Percentiles rank a stretch among this genome's conserved stretches.
Conservation (phyloP, 2,888 invertebrate species). For the Philereme transversata region DNA sequence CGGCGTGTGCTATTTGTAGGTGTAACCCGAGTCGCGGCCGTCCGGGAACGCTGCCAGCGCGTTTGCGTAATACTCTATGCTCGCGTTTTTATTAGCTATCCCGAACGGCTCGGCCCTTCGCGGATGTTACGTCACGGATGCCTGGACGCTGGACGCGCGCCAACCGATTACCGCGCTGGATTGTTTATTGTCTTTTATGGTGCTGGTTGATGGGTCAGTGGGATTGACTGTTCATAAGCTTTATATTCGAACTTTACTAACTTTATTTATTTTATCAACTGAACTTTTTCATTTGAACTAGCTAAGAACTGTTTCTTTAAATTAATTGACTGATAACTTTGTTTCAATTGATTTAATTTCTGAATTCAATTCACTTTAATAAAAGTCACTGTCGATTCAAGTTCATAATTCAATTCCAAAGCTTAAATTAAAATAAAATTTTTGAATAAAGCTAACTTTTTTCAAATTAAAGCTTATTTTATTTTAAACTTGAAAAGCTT, state of each 20-base stretch:
- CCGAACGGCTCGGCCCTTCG: slow-evolving; percentile 67
- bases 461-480: slow-evolving; percentile 12
- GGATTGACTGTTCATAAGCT: slow-evolving; percentile 50
- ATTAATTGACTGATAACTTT: slow-evolving; percentile 5
- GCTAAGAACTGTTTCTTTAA: neutral
- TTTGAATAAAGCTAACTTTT: neutral
- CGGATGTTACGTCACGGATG: slow-evolving; percentile 80
- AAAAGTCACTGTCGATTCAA: slow-evolving; percentile 3
- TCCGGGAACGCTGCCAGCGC: slow-evolving; percentile 78
- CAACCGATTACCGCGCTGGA: slow-evolving; percentile 76
- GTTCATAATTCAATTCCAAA: slow-evolving; percentile 1
- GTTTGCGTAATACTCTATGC: slow-evolving; percentile 79
- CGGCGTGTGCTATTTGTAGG: slow-evolving; percentile 71
- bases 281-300: neutral
- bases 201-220: slow-evolving; percentile 70
- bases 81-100: slow-evolving; percentile 75
- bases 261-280: neutral
- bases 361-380: slow-evolving; percentile 15
- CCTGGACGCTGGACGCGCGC: slow-evolving; percentile 73
- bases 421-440: neutral
- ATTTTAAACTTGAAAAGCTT: slow-evolving; percentile 11
- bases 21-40: slow-evolving; percentile 79
- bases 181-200: slow-evolving; percentile 82
- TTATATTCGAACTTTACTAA: slow-evolving; percentile 24
- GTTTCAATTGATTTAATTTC: slow-evolving; percentile 13